Evolutionary conservation across 2,888 invertebrate genomes (phyloP), one percentile per base, ranked within the genome.

Genomic region (Eupeodes luniger): DNA sequence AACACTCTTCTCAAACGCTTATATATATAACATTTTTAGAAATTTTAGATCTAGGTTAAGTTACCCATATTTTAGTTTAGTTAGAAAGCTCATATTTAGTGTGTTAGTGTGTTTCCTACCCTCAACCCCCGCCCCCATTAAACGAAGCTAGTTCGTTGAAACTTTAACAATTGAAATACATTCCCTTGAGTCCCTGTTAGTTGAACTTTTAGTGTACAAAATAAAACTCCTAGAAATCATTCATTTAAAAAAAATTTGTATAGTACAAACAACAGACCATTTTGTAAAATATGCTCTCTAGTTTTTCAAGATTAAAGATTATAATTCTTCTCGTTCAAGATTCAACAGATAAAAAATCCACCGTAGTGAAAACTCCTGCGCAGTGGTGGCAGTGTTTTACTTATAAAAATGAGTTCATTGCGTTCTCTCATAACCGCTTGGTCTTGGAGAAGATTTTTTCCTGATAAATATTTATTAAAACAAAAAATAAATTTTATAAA

Each of bases 371-470:
- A 86, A 87, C 82, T 79, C 91, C 91, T 92, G 91, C 93, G 93
- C 93, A 93, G 93, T 93, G 93, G 93, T 93, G 93, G 93, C 93
- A 93, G 93, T 93, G 93, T 92, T 93, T 93, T 92, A 93, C 93
- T 93, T 93, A 93, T 91, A 92, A 91, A 55, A 90, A 89, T 90
- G 91, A 88, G 78, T 89, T 81, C 80, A 70, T 85, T 67, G 81
- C 85, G 47, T 82, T 89, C 89, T 90, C 90, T 90, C 90, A 91
- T 89, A 91, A 90, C 91, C 91, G 92, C 91, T 92, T 92, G 91
- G 92, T 92, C 92, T 92, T 91, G 90, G 91, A 91, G 91, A 91
- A 91, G 78, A 84, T 59, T 78, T 67, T 85, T 75, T 64, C 27
- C n/a, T 40, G n/a, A 40, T 53, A 44, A 19, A 47, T 10, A 44